Conservation (phyloP, 2,888 invertebrate species). For the Eupithecia subumbrata region DNA sequence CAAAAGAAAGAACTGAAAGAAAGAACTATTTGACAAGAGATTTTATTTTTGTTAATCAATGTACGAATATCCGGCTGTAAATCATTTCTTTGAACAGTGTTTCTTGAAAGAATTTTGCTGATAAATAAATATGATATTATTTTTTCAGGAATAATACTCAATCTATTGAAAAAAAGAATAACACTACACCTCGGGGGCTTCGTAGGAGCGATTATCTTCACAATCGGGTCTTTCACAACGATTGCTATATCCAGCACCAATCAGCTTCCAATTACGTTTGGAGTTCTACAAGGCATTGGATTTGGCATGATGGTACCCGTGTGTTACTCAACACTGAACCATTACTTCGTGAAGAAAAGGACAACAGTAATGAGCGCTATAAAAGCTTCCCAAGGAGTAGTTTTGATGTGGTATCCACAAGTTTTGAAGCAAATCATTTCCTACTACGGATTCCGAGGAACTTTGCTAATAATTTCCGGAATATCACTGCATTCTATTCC, state of each 20-base stretch:
- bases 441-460: constrained; percentile 85
- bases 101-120: background rate
- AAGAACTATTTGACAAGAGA: no score
- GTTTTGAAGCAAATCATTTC: constrained; percentile 78
- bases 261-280: constrained; percentile 84
- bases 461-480: constrained; percentile 83
- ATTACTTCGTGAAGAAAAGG: constrained; percentile 84
- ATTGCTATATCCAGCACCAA: constrained; percentile 81
- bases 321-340: constrained; percentile 85
- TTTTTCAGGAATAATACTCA: constrained; percentile 84
- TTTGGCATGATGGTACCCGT: constrained; percentile 86
- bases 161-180: constrained; percentile 79
- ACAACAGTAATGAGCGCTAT: constrained; percentile 85
- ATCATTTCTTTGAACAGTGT: no score
- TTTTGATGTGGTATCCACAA: constrained; percentile 85
- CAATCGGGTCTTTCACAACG: constrained; percentile 79
- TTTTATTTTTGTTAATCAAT: no score
- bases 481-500: constrained; percentile 84
- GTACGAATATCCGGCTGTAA: background rate
- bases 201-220: constrained; percentile 80
- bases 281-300: constrained; percentile 84
- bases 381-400: constrained; percentile 84
- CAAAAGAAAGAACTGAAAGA: no score
- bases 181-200: constrained; percentile 83
- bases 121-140: background rate